Conservation (phyloP, 2,888 invertebrate species). For the Caenorhabditis sp. region DNA sequence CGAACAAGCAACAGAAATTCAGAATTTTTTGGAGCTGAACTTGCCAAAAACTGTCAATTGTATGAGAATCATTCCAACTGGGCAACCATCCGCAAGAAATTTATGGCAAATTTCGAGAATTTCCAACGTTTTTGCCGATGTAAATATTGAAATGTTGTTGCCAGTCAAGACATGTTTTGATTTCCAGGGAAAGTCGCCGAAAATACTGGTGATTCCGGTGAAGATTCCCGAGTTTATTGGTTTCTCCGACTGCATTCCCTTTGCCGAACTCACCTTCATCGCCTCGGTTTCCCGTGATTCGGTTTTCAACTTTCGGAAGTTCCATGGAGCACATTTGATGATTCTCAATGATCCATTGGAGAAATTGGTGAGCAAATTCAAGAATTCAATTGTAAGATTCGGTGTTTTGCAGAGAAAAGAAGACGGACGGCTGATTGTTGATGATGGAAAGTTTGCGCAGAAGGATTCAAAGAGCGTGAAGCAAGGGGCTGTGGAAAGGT, state of each 20-base stretch:
- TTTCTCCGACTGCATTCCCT: constrained; percentile 30
- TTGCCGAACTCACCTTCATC: constrained; percentile 47
- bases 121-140: constrained; percentile 51
- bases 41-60: constrained; percentile 12
- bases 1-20: constrained; percentile 36
- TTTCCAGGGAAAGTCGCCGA: constrained; percentile 40
- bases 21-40: constrained; percentile 34
- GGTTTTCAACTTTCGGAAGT: constrained; percentile 41
- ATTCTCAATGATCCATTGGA: constrained; percentile 47
- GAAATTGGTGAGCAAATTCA: constrained; percentile 18
- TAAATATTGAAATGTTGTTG: constrained; percentile 9
- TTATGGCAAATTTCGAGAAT: constrained; percentile 37
- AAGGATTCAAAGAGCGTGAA: constrained; percentile 42
- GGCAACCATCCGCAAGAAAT: constrained; percentile 24
- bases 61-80: constrained; percentile 36
- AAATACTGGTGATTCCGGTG: constrained; percentile 46
- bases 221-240: constrained; percentile 40
- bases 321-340: constrained; percentile 45
- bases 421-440: constrained; percentile 50
- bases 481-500: constrained; percentile 47
- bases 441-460: constrained; percentile 40
- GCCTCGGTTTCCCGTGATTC: constrained; percentile 42
- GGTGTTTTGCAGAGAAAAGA: constrained; percentile 39
- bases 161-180: too few relatives aligned
- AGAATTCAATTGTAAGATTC: background rate